Evolutionary conservation across 2,888 invertebrate genomes (phyloP).

Genomic region (Cerastis rubricosa): DNA sequence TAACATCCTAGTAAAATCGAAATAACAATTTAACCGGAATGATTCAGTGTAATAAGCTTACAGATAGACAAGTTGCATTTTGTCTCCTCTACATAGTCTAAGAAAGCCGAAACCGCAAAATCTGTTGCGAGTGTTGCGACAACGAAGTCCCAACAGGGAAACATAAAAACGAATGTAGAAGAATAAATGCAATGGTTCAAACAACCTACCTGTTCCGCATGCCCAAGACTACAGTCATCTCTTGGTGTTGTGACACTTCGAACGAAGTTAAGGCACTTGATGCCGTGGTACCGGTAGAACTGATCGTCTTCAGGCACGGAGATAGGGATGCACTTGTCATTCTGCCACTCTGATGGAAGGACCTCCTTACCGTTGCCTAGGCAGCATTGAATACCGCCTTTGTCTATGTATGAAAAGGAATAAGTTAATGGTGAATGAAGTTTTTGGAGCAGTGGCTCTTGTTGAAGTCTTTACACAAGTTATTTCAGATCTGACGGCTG

Average conservation of each 20-base stretch:
- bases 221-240: conserved; percentile 90
- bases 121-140: too few relatives aligned
- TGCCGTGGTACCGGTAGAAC: conserved; percentile 86
- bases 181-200: not conserved
- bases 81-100: too few relatives aligned
- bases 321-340: conserved; percentile 92
- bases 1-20: too few relatives aligned
- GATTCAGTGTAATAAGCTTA: too few relatives aligned
- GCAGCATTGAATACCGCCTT: conserved; percentile 90
- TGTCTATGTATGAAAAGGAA: conserved; percentile 71
- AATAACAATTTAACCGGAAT: too few relatives aligned
- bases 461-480: too few relatives aligned
- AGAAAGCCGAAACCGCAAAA: too few relatives aligned
- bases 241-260: conserved; percentile 90
- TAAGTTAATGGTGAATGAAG: not conserved
- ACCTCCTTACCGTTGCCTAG: conserved; percentile 82
- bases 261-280: conserved; percentile 91
- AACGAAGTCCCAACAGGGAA: too few relatives aligned
- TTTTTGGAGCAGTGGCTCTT: not conserved
- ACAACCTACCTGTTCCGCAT: conserved; percentile 89
- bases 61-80: too few relatives aligned
- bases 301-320: conserved; percentile 89
- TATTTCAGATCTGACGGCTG: too few relatives aligned
- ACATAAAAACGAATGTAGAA: too few relatives aligned
- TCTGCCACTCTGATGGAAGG: conserved; percentile 84